Percentiles rank a stretch among this genome's conserved stretches.
These are phyloP conservation scores for Colinus virginianus DNA, from an alignment of 2,113 vertebrate species.

Conservation along the genomic window DNA sequence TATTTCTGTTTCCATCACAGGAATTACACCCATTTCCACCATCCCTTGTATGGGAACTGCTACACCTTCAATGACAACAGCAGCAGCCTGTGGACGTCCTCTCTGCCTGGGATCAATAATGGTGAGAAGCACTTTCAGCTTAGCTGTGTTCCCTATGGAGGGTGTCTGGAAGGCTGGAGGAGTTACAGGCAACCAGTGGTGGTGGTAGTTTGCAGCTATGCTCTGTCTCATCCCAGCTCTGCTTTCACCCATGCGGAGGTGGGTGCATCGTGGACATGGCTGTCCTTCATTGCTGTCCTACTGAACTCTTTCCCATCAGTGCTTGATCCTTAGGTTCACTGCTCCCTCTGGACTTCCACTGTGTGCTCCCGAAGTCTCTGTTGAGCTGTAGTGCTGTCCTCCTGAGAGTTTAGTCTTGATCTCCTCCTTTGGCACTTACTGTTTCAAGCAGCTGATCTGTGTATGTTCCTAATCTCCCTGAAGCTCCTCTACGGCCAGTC, in stretches of 20 bases:
- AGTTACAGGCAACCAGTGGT: not conserved
- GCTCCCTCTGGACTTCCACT: not conserved
- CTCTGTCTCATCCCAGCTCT: not conserved
- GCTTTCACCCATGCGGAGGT: not conserved
- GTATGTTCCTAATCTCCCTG: not conserved
- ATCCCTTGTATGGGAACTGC: conserved; percentile 84
- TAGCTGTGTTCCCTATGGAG: not conserved
- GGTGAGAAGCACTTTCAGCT: conserved; percentile 60
- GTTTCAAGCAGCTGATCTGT: not conserved
- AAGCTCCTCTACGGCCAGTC: not conserved
- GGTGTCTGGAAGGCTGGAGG: no score
- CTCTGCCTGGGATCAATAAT: conserved; percentile 80
- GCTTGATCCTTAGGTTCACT: not conserved
- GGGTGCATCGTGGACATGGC: not conserved
- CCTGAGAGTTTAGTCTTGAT: not conserved
- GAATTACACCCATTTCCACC: conserved; percentile 84
- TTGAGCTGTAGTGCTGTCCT: not conserved
- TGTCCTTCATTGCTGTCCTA: not conserved
- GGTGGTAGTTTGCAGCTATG: not conserved
- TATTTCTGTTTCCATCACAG: conserved; percentile 53
- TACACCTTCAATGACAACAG: conserved; percentile 84
- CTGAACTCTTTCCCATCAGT: not conserved
- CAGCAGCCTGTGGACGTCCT: conserved; percentile 80
- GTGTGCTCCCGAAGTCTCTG: not conserved
- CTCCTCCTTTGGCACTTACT: not conserved